Evolutionary conservation across 2,888 invertebrate species (phyloP).

Genomic region (Pyrgus malvae): DNA sequence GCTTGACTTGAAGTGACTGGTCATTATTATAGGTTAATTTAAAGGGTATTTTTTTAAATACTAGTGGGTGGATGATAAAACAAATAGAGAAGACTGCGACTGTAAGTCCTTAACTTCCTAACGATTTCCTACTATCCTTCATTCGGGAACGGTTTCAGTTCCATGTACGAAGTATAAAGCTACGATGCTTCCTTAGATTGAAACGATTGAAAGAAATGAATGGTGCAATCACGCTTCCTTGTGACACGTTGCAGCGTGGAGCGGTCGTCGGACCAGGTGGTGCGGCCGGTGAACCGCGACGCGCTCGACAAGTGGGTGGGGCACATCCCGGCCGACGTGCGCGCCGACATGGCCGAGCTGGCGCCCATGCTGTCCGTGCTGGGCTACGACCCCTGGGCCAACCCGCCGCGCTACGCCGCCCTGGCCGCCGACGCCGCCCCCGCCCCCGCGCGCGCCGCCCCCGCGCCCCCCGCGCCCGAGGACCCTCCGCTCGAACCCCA

Average conservation of each 20-base stretch:
- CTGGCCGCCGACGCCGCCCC: constrained; percentile 57
- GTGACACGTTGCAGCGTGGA: constrained; percentile 89
- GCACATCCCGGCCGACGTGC: constrained; percentile 93
- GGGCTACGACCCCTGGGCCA: constrained; percentile 97
- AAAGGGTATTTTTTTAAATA: too few relatives aligned
- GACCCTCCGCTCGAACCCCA: constrained; percentile 16
- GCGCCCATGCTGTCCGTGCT: constrained; percentile 96
- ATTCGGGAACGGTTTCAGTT: too few relatives aligned
- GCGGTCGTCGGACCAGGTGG: constrained; percentile 98
- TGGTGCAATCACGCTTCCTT: too few relatives aligned
- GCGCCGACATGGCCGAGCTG: constrained; percentile 94
- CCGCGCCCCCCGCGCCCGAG: background rate
- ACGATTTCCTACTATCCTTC: too few relatives aligned
- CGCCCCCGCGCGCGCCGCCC: constrained; percentile 78
- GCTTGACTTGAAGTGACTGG: too few relatives aligned
- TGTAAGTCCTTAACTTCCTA: too few relatives aligned
- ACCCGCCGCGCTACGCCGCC: constrained; percentile 96
- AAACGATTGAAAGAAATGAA: too few relatives aligned
- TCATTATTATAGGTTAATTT: too few relatives aligned
- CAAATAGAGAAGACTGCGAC: too few relatives aligned
- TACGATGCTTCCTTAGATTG: too few relatives aligned
- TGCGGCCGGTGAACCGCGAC: constrained; percentile 98
- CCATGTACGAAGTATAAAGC: too few relatives aligned
- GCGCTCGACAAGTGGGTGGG: constrained; percentile 97
- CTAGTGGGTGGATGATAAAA: too few relatives aligned